Evolutionary conservation across 2,797 vertebrate species (phyloP).

Genomic region (Hemitrygon akajei): DNA sequence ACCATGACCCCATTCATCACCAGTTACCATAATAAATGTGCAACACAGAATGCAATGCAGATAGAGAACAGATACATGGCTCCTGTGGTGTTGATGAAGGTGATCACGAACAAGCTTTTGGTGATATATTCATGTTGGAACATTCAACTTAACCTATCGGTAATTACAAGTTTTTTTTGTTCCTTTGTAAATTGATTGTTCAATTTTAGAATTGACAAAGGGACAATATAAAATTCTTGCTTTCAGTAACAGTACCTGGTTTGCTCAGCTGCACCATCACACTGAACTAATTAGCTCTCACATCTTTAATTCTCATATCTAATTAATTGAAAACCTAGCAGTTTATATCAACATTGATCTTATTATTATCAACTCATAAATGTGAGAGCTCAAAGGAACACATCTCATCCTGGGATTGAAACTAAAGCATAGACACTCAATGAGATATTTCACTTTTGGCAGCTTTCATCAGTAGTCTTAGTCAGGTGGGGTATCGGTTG

Average conservation of each 20-base stretch:
- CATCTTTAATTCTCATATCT: not conserved
- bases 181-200: not conserved
- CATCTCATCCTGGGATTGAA: not conserved
- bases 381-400: not conserved
- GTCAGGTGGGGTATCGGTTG: not conserved
- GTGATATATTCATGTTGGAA: slow-evolving; percentile 5
- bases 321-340: not conserved
- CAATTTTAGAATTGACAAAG: not conserved
- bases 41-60: too few relatives aligned
- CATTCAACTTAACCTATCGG: not conserved
- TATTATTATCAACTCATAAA: not conserved
- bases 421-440: not conserved
- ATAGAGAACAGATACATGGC: too few relatives aligned
- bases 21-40: too few relatives aligned
- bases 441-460: not conserved
- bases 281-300: not conserved
- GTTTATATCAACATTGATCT: not conserved
- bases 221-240: too few relatives aligned
- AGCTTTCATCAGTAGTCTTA: not conserved
- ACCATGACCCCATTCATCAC: too few relatives aligned
- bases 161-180: not conserved
- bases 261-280: not conserved
- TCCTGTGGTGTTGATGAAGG: not conserved
- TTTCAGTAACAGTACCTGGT: not conserved
- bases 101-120: not conserved